phyloP scores from a whole-genome alignment of 2,888 invertebrate genomes.

The Exocentrus adspersus region DNA sequence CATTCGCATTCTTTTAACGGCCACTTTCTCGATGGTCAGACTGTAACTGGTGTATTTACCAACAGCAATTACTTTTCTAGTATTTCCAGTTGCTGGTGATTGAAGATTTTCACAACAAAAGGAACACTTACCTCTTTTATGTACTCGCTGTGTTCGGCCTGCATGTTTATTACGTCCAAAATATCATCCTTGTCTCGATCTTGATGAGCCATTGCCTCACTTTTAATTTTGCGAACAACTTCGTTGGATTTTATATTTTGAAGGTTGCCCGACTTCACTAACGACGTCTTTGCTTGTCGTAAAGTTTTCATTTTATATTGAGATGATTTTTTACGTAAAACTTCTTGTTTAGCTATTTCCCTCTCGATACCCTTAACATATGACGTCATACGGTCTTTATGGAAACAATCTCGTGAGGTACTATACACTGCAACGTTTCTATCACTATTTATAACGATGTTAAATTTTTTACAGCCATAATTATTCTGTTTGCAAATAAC shows the following conservation, averaged over 20 bases:
- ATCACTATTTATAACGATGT: not conserved
- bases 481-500: conserved; percentile 12
- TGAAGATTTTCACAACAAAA: not conserved
- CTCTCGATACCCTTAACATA: conserved; percentile 1
- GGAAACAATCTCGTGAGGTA: conserved; percentile 7
- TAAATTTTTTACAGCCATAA: conserved; percentile 13
- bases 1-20: no score
- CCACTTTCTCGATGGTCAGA: no score
- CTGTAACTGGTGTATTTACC: no score
- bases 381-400: not conserved
- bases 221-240: no score
- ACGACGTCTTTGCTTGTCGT: not conserved
- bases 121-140: not conserved
- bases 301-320: conserved; percentile 7
- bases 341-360: not conserved
- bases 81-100: not conserved
- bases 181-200: conserved; percentile 4
- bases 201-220: not conserved
- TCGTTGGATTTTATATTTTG: not conserved
- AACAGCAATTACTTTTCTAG: not conserved
- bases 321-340: not conserved
- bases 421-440: not conserved
- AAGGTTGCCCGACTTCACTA: not conserved
- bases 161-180: conserved; percentile 1
- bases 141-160: not conserved